phyloP scores from a whole-genome alignment of 2,888 invertebrate species.

The Agrilus biguttatus region DNA sequence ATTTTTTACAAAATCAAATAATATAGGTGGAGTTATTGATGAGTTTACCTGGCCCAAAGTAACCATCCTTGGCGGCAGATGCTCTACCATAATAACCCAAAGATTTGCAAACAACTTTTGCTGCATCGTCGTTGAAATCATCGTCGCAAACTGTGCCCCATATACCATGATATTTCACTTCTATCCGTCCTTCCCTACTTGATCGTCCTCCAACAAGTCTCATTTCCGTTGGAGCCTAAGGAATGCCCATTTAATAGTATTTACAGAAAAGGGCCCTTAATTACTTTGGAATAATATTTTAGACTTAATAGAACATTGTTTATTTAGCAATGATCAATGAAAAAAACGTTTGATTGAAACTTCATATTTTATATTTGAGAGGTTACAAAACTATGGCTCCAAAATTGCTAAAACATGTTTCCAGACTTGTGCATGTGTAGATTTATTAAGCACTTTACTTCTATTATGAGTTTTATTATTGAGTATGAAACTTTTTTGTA shows the following conservation, averaged over 20 bases:
- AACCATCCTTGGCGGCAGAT: slow-evolving; percentile 36
- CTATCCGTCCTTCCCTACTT: slow-evolving; percentile 48
- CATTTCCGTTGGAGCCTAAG: slow-evolving; percentile 38
- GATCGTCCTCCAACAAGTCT: slow-evolving; percentile 44
- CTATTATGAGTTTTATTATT: too few species aligned
- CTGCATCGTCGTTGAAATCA: slow-evolving; percentile 51
- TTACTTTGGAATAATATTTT: too few species aligned
- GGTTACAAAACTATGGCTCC: too few species aligned
- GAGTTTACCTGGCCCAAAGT: slow-evolving; percentile 34
- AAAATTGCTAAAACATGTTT: too few species aligned
- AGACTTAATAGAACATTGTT: too few species aligned
- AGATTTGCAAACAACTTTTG: slow-evolving; percentile 45
- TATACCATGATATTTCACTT: slow-evolving; percentile 49
- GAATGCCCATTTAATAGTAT: background rate
- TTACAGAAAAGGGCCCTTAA: too few species aligned
- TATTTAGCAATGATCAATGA: too few species aligned
- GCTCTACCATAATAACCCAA: slow-evolving; percentile 40
- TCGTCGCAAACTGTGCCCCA: slow-evolving; percentile 75
- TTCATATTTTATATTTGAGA: too few species aligned
- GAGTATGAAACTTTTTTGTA: too few species aligned
- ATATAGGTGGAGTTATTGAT: slow-evolving; percentile 1
- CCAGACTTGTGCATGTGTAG: too few species aligned
- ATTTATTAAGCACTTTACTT: too few species aligned
- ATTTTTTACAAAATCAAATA: background rate
- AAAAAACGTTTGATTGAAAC: too few species aligned